Evolutionary conservation across 30 jellyfish, hydroid and myxozoan genomes (phyloP), one percentile per base, ranked within the genome.

Genomic region (Aurelia sp.): DNA sequence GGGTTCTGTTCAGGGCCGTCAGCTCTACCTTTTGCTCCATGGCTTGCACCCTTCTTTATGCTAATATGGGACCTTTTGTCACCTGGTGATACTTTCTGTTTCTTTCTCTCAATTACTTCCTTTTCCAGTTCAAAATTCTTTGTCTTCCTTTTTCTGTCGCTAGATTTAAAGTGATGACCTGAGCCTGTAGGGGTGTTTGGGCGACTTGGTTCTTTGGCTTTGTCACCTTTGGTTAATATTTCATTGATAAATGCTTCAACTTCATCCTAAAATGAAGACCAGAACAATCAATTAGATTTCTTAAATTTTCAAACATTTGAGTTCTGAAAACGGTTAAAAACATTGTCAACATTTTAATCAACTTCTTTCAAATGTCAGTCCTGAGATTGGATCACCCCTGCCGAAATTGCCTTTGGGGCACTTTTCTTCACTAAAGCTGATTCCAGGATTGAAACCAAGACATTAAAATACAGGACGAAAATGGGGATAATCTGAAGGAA

Each of bases 101-200:
- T 84, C 66, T 84, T 84, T 63, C 52, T 84, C 81, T 84, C 93
- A 57, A 73, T 30, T n/a, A 31, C 76, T 4, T 77, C 81, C 51
- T 71, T 71, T 15, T 71, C 93, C 48, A 47, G 13, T 13, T 84
- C 93, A 5, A 20, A 1, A 11, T 76, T 62, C 44, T 84, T 84
- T 35, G 31, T 40, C 60, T 84, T 84, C 19, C 93, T 66, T 53
- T 84, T 82, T 40, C 62, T 84, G 30, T 84, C 93, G 13, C 40
- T 18, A n/a, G 30, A 62, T 40, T 76, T 30, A 4, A 84, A 48
- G 40, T 31, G 77, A 19, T 84, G 93, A 50, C 62, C 58, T 33
- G 85, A 76, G 33, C 82, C 33, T 12, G 87, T 13, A 13, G 93
- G 81, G 35, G 93, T 71, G 62, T 50, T 76, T 62, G 93, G 87